Conservation (phyloP, 2,888 invertebrate species). For the Ophion ellenae region DNA sequence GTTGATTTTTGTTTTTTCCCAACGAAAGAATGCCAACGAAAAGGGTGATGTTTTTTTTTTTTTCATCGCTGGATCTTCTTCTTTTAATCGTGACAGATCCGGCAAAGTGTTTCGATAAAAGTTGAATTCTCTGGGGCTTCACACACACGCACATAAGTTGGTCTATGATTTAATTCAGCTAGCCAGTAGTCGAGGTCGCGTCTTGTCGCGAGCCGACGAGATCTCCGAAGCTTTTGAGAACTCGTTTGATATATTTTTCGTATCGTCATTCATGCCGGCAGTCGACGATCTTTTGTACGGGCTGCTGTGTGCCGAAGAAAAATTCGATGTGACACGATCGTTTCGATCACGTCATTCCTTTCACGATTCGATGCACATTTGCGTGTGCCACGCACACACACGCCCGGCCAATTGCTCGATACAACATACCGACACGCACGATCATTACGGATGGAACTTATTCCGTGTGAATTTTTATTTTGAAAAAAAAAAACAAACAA, state of each 20-base stretch:
- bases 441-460: background rate
- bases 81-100: background rate
- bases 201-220: background rate
- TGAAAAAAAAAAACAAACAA: too few relatives aligned
- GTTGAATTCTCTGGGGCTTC: background rate
- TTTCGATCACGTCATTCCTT: background rate
- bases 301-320: background rate
- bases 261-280: too few relatives aligned
- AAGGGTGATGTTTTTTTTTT: background rate
- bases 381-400: background rate
- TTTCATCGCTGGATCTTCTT: background rate
- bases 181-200: slow-evolving; percentile 44
- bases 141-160: background rate
- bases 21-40: slow-evolving; percentile 2
- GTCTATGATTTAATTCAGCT: slow-evolving; percentile 19
- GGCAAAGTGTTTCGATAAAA: background rate
- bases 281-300: background rate
- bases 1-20: slow-evolving; percentile 66
- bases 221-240: background rate
- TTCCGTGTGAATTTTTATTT: too few relatives aligned
- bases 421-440: background rate
- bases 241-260: slow-evolving; percentile 34
- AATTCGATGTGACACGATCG: slow-evolving; percentile 1
- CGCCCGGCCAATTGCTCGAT: too few relatives aligned
- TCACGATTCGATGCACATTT: slow-evolving; percentile 1